phyloP scores from a whole-genome alignment of 2,797 vertebrate species.

The Remorina albescens region DNA sequence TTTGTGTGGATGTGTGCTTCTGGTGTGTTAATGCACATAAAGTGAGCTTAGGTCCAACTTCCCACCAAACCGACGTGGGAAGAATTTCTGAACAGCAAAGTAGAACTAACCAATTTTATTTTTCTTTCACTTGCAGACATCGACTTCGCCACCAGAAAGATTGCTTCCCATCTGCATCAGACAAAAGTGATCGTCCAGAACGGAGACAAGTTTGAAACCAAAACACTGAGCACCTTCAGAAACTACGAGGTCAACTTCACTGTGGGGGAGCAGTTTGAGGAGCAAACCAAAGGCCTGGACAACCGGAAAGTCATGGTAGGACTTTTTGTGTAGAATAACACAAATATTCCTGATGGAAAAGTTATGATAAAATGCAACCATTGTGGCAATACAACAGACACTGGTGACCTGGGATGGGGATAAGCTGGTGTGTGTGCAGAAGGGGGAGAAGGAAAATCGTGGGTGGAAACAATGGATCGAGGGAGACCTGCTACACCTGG shows the following conservation, averaged over 20 bases:
- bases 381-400: conserved; percentile 77
- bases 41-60: neutral
- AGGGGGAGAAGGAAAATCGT: conserved; percentile 94
- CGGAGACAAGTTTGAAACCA: conserved; percentile 90
- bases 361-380: neutral
- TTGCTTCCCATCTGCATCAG: conserved; percentile 88
- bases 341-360: neutral
- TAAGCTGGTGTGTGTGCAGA: conserved; percentile 91
- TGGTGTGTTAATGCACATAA: conserved; percentile 3
- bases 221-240: conserved; percentile 91
- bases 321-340: neutral
- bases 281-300: conserved; percentile 91
- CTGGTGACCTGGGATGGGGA: conserved; percentile 93
- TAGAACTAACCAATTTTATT: neutral
- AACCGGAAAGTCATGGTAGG: conserved; percentile 87
- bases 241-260: conserved; percentile 92
- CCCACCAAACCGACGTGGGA: conserved; percentile 4
- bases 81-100: neutral
- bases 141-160: conserved; percentile 94
- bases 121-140: conserved; percentile 81
- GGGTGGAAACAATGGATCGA: conserved; percentile 98
- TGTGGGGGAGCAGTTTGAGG: conserved; percentile 91
- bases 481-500: conserved; percentile 90
- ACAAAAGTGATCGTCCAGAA: conserved; percentile 91
- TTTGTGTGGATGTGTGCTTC: conserved; percentile 6